Percentiles rank a stretch among this genome's conserved stretches.
These are phyloP conservation scores for Theocolax elegans DNA, from an alignment of 1,140 invertebrate genomes.

Conservation along the genomic window DNA sequence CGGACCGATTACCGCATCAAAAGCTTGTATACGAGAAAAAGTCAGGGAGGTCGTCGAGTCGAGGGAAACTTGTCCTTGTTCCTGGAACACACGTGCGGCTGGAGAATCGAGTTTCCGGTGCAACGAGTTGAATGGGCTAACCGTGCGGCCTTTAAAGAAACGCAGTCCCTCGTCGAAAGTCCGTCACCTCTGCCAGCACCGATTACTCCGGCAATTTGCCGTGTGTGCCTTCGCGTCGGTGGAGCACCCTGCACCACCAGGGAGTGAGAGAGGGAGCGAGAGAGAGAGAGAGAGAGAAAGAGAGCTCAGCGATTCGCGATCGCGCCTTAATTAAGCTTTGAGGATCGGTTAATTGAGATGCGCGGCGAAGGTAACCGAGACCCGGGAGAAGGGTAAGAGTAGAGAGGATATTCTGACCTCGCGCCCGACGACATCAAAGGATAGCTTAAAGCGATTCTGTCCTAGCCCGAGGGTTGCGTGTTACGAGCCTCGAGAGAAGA, in stretches of 20 bases:
- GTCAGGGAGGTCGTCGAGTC: too few species aligned
- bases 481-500: not conserved
- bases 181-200: not conserved
- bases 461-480: not conserved
- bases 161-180: not conserved
- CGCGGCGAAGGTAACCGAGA: not conserved
- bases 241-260: not conserved
- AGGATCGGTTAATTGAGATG: slow-evolving; percentile 34
- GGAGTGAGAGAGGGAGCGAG: too few species aligned
- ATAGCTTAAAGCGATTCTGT: slow-evolving; percentile 47
- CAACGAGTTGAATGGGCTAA: too few species aligned
- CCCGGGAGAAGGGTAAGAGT: not conserved
- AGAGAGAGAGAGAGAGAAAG: too few species aligned
- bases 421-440: slow-evolving; percentile 22
- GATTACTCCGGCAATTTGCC: not conserved
- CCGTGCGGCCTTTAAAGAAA: too few species aligned
- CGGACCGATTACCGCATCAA: too few species aligned
- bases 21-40: too few species aligned
- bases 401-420: slow-evolving; percentile 9
- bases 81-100: too few species aligned
- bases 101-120: too few species aligned
- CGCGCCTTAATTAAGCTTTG: slow-evolving; percentile 25
- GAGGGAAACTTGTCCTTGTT: too few species aligned
- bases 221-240: not conserved
- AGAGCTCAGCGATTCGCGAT: not conserved